phyloP scores from a whole-genome alignment of 2,113 vertebrate species.

The Grammomys dolichurus region DNA sequence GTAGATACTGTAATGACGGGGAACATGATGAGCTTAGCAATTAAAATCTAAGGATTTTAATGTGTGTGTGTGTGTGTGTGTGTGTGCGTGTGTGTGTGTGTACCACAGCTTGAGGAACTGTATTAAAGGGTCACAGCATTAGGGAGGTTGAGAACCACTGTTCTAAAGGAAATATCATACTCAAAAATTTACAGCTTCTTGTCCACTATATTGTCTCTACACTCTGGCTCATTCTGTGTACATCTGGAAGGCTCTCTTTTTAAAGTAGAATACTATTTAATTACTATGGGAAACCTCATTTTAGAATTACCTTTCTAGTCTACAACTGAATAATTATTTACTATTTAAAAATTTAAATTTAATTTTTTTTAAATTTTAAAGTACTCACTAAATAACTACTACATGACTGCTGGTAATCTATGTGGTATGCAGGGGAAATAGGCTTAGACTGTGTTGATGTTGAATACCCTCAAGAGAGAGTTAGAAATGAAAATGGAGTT shows the following conservation, averaged over 20 bases:
- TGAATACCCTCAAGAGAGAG: neutral
- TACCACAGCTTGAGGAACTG: neutral
- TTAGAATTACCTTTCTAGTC: neutral
- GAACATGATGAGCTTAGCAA: constrained; percentile 39
- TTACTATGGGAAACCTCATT: neutral
- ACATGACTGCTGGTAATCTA: neutral
- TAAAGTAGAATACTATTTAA: neutral
- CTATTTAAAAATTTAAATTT: neutral
- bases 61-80: too few relatives aligned
- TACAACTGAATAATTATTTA: neutral
- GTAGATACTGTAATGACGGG: neutral
- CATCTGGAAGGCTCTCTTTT: neutral
- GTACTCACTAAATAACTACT: neutral
- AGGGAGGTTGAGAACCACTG: neutral
- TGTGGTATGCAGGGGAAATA: neutral
- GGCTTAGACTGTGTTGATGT: neutral
- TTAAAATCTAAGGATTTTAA: neutral
- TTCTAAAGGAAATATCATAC: neutral
- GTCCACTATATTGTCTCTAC: neutral
- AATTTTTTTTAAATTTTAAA: neutral
- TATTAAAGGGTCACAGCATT: too few relatives aligned
- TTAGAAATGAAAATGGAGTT: neutral
- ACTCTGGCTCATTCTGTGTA: neutral
- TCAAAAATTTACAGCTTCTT: neutral
- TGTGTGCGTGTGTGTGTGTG: too few relatives aligned